Evolutionary conservation across 2,113 vertebrate genomes (phyloP), one percentile per base, ranked within the genome.

Genomic region (Cisticola juncidis): DNA sequence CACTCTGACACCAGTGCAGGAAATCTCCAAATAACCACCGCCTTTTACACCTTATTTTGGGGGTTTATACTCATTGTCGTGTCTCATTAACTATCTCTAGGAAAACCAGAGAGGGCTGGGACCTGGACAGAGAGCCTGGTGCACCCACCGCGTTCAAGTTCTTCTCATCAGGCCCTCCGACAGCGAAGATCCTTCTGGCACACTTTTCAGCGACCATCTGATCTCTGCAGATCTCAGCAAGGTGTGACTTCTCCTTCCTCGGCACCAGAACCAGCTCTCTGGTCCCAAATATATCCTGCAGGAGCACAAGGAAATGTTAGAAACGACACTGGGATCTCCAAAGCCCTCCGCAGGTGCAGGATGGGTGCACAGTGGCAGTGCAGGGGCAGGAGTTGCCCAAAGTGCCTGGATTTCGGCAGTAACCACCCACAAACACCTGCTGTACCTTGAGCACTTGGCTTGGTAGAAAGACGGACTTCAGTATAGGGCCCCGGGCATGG

Each of bases 371-470:
- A 1, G 69, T 1, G 3, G 25, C 14, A 28, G 26, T 3, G 6
- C 3, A 5, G n/a, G 13, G 16, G 12, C 1, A 2, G 7, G 14
- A 73, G 28, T 4, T 73, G 38, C n/a, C 9, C 1, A 13, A 86
- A 73, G 9, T 14, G 36, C 26, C 29, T 14, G 29, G 23, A 44
- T 70, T 91, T 82, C 0, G 0, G 51, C 35, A n/a, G 38, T 29
- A 15, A 26, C 12, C 29, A 23, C 22, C 38, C 29, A 64, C 13
- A 26, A 45, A 50, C 29, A 24, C 25, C 24, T 72, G 44, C 61
- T 38, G 2, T 93, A 99, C 99, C 98, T 98, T 98, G 73, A 99
- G 91, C 12, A 98, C 11, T 33, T 14, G 20, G 5, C 99, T 98
- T 3, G 99, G 98, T 17, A 99, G 70, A 50, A 96, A 8, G 1